Evolutionary conservation across 2,113 vertebrate species (phyloP).

Genomic region (Cochlearius cochlearius): DNA sequence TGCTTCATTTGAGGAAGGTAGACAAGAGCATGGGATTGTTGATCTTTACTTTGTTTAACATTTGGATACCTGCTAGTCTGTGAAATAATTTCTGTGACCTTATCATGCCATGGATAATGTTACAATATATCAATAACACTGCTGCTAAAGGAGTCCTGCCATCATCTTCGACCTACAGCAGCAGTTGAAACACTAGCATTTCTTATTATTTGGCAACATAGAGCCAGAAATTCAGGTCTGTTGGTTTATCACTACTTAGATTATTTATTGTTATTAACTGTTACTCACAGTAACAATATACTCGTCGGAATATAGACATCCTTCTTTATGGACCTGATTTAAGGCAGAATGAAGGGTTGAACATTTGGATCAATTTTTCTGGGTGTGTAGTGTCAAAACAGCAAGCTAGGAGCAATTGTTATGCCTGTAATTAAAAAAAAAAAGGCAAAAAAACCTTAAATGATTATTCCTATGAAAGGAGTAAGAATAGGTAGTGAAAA

Average conservation of each 20-base stretch:
- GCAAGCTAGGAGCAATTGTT: neutral
- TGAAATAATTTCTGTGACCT: neutral
- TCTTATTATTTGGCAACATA: neutral
- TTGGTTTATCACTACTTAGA: neutral
- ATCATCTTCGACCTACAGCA: neutral
- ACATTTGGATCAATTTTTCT: neutral
- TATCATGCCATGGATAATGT: accelerated
- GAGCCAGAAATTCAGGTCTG: neutral
- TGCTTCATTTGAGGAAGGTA: neutral
- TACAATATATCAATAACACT: neutral
- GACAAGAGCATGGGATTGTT: neutral
- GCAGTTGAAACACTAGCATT: neutral
- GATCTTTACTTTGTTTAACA: neutral
- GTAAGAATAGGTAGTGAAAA: neutral
- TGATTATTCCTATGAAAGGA: neutral
- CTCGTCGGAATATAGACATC: neutral
- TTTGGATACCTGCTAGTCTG: neutral
- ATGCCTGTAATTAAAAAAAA: neutral
- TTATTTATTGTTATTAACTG: neutral
- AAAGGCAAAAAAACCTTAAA: accelerated
- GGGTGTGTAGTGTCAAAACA: neutral
- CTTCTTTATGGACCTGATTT: neutral
- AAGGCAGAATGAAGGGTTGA: neutral
- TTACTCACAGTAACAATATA: neutral
- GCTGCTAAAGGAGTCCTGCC: neutral